Percentiles rank a stretch among this genome's conserved stretches.
Evolutionary conservation across 2,113 vertebrate species (phyloP).

Genomic region (Tychaedon coryphoeus): DNA sequence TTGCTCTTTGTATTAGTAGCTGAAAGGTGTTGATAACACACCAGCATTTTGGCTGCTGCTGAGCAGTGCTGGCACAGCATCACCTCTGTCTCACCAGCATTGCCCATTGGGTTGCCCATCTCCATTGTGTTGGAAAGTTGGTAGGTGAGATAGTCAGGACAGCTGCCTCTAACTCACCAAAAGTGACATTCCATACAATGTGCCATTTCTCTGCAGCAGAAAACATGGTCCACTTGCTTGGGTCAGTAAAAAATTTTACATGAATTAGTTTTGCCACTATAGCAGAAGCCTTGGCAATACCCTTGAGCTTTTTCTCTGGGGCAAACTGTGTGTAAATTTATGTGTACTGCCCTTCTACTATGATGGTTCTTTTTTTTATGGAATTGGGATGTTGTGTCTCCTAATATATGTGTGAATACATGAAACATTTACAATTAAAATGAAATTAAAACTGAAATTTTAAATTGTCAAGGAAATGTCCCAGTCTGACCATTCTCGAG

Average conservation of each 20-base stretch:
- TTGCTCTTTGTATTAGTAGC: neutral
- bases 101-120: too few relatives aligned
- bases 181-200: neutral
- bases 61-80: neutral
- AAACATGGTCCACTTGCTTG: neutral
- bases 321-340: neutral
- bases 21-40: neutral
- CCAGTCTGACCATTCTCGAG: neutral
- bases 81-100: rapidly evolving
- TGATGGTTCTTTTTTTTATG: neutral
- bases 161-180: neutral
- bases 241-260: neutral
- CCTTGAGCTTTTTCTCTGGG: neutral
- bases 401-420: neutral
- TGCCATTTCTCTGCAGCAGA: neutral
- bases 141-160: rapidly evolving
- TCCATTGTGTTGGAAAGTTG: neutral
- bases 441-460: neutral
- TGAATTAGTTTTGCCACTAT: neutral
- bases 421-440: neutral
- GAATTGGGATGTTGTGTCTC: neutral
- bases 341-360: neutral
- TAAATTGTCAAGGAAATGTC: neutral
- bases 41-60: neutral
- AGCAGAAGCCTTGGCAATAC: neutral